Evolutionary conservation across 2,113 vertebrate species (phyloP), one percentile per base, ranked within the genome.

Genomic region (Alligator mississippiensis): DNA sequence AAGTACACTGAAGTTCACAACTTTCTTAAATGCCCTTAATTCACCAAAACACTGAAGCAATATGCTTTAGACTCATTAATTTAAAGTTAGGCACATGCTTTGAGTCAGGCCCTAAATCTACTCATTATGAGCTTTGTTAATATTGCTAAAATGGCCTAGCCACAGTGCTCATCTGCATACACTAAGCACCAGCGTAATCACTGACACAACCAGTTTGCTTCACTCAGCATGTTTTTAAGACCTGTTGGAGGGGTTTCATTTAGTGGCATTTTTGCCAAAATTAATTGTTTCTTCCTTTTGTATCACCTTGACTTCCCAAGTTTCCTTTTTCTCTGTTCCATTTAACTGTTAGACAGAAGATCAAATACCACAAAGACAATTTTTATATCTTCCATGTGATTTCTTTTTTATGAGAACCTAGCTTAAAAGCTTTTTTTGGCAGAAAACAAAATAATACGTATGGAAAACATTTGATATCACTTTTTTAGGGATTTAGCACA

Each of bases 401-500:
- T 93, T 92, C 66, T 68, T 70, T 61, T 90, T 66, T 59, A 25
- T 77, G 87, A 94, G 74, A 87, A 91, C 59, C 25, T 34, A 79
- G 60, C 47, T 92, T 84, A 38, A 66, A 93, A 85, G 15, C 61
- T 11, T 62, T 66, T 84, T 77, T 82, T 92, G 79, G 57, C 78
- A 81, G 57, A 59, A 86, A 92, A 59, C 66, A 82, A 86, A 64
- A 89, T 57, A 72, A 47, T 57, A 72, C 70, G 80, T 66, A 91
- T 66, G 66, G 19, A 86, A 87, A 89, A 27, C 63, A 84, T 87
- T 77, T 87, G 62, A 87, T 30, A 83, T 13, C 34, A 83, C 62
- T 27, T 4, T 77, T 72, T 19, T 14, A 15, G 25, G 78, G 30
- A 30, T 62, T 47, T 80, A 62, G 27, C 62, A 55, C 27, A 28